phyloP scores from a whole-genome alignment of 2,888 invertebrate genomes.

The Alcis repandata region DNA sequence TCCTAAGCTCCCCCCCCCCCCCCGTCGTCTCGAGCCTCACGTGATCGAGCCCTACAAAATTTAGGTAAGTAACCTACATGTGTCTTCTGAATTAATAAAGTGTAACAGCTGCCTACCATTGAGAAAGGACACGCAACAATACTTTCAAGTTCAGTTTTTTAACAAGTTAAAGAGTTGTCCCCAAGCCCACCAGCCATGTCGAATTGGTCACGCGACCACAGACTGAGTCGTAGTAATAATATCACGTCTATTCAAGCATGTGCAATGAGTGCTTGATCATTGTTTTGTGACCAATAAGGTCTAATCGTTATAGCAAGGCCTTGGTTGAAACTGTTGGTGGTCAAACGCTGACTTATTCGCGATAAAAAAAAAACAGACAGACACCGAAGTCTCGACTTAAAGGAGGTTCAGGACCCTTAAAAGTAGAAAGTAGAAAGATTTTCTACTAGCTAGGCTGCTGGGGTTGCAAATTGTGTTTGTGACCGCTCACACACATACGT shows the following conservation, averaged over 20 bases:
- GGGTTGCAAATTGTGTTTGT: no score
- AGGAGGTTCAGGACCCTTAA: no score
- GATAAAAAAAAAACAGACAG: no score
- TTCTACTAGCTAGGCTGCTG: no score
- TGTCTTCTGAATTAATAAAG: background rate
- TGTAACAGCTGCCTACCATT: background rate
- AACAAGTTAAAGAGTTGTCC: conserved; percentile 26
- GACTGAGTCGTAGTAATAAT: background rate
- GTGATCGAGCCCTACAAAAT: no score
- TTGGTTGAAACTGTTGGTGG: conserved; percentile 34
- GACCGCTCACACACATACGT: no score
- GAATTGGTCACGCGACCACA: conserved; percentile 31
- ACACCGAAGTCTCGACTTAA: no score
- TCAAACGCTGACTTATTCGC: no score
- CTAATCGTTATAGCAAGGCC: conserved; percentile 41
- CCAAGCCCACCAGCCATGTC: conserved; percentile 18
- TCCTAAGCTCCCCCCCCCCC: no score
- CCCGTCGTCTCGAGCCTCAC: no score
- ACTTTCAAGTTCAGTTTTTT: conserved; percentile 10
- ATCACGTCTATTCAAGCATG: conserved; percentile 19
- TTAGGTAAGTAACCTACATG: background rate
- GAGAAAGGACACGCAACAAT: background rate
- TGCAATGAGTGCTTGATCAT: conserved; percentile 22
- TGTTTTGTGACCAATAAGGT: conserved; percentile 48
- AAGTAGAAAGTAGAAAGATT: no score